phyloP scores from a whole-genome alignment of 2,113 vertebrate species.

The Balaeniceps rex region DNA sequence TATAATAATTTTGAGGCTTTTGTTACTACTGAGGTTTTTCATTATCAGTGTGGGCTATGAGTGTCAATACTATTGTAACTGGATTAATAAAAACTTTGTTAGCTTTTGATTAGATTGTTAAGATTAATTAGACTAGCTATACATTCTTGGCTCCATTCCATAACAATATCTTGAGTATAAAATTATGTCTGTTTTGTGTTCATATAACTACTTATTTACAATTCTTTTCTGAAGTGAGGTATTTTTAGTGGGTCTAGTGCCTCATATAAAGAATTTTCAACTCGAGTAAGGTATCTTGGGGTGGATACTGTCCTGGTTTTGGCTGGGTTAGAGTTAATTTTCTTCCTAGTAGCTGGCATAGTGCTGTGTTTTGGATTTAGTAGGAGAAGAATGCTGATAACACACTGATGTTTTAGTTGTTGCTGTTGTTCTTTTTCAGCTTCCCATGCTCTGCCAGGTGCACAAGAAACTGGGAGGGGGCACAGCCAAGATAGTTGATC shows the following conservation, averaged over 20 bases:
- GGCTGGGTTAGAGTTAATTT: too few species aligned
- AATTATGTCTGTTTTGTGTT: not conserved
- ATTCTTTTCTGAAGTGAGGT: not conserved
- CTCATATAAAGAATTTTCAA: not conserved
- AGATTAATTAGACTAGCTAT: not conserved
- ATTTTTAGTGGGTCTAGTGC: not conserved
- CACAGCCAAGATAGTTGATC: too few species aligned
- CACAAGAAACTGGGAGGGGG: too few species aligned
- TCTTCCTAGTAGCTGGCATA: too few species aligned
- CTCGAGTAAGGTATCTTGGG: not conserved
- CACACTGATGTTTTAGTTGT: too few species aligned
- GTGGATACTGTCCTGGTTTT: too few species aligned
- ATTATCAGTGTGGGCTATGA: not conserved
- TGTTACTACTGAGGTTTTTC: not conserved
- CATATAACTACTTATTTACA: not conserved
- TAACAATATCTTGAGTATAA: not conserved
- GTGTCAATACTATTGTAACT: not conserved
- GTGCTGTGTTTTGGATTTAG: too few species aligned
- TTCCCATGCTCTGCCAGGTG: too few species aligned
- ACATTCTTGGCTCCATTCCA: not conserved
- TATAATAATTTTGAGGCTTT: not conserved
- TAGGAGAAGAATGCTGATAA: too few species aligned
- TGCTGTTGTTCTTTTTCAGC: too few species aligned
- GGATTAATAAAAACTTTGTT: not conserved
- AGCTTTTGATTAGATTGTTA: not conserved